These are phyloP conservation scores for Malaclemys terrapin DNA, from an alignment of 2,113 vertebrate species.

Conservation along the genomic window DNA sequence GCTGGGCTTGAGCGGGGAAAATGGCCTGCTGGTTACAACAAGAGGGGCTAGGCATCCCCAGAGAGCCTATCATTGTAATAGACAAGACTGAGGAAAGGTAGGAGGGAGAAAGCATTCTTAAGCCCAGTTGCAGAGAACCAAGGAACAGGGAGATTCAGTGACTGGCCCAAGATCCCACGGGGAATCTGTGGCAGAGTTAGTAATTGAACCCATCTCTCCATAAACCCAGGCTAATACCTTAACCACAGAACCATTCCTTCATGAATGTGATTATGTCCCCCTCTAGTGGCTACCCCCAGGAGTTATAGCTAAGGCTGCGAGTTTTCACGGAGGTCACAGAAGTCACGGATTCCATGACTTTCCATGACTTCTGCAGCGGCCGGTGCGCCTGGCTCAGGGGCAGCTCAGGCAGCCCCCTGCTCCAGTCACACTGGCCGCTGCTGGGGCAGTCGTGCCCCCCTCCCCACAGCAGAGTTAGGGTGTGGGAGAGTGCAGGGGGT, in stretches of 20 bases:
- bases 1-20: neutral
- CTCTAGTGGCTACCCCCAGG: neutral
- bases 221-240: neutral
- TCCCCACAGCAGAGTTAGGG: too few species aligned
- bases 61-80: neutral
- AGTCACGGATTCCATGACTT: too few species aligned
- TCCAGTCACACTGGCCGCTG: too few species aligned
- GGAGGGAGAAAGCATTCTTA: neutral
- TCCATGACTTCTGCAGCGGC: too few species aligned
- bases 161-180: neutral
- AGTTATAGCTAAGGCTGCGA: neutral
- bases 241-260: neutral
- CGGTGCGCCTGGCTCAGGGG: too few species aligned
- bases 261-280: neutral
- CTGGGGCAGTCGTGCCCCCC: too few species aligned
- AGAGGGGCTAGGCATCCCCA: neutral
- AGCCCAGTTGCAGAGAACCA: neutral
- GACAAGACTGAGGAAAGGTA: neutral
- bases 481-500: too few species aligned
- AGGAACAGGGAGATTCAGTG: neutral
- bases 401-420: too few species aligned
- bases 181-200: neutral
- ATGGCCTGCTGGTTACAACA: neutral
- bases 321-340: too few species aligned
- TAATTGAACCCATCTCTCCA: neutral